Conservation (phyloP, 2,797 vertebrate species). For the Anguilla obscura region DNA sequence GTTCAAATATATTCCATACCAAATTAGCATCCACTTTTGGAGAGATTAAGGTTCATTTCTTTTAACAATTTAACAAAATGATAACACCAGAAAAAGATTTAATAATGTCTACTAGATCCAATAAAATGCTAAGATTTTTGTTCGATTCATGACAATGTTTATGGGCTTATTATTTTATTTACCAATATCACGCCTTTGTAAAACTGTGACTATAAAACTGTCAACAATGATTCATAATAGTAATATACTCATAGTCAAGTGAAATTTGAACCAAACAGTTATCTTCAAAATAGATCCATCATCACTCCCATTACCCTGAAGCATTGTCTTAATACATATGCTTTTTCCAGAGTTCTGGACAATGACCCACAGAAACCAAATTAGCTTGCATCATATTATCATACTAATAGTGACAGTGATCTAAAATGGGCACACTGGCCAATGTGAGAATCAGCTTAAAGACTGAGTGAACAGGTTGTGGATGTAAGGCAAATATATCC, state of each 20-base stretch:
- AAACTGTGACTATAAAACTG: not conserved
- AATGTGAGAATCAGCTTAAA: not conserved
- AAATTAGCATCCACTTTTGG: not conserved
- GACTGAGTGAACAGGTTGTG: not conserved
- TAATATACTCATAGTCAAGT: not conserved
- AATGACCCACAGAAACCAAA: not conserved
- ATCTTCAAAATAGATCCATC: not conserved
- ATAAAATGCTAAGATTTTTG: not conserved
- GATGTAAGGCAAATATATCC: not conserved
- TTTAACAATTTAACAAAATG: too few species aligned
- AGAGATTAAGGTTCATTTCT: too few species aligned
- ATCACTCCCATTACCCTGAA: not conserved
- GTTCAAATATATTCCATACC: not conserved
- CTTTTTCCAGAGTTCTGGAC: not conserved
- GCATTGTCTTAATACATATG: not conserved
- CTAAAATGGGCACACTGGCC: not conserved
- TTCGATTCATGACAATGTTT: not conserved
- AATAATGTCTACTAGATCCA: too few species aligned
- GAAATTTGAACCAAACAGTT: not conserved
- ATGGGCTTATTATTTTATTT: not conserved
- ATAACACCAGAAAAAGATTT: too few species aligned
- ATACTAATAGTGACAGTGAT: not conserved
- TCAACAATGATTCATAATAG: not conserved
- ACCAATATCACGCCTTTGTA: not conserved
- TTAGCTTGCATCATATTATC: not conserved